Percentiles rank a stretch among this genome's conserved stretches.
Conservation (phyloP, 2,113 vertebrate genomes). For the Indicator indicator region DNA sequence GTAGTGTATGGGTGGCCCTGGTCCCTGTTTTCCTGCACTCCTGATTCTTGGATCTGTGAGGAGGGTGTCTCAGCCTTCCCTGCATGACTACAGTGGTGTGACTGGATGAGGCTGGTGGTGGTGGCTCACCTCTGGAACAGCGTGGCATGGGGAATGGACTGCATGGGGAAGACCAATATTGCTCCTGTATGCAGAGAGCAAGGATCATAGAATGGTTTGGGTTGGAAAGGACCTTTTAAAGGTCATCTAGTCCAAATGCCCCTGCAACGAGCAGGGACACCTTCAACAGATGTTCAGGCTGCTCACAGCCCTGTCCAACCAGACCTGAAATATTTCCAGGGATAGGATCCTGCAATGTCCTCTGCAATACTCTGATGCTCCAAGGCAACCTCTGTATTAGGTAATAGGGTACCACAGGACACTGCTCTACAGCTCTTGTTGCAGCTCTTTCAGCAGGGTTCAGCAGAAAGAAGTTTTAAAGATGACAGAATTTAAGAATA, state of each 20-base stretch:
- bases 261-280: no score
- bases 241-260: no score
- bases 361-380: not conserved
- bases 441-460: not conserved
- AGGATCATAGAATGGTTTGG: not conserved
- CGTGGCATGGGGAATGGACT: accelerated
- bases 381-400: not conserved
- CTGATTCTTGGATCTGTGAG: not conserved
- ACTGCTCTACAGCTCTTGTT: not conserved
- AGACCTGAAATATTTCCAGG: no score
- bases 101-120: not conserved
- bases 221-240: no score
- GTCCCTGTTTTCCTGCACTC: not conserved
- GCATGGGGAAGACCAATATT: not conserved
- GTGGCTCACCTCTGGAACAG: not conserved
- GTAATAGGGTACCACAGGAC: not conserved
- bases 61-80: not conserved
- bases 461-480: constrained; percentile 12
- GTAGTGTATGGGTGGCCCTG: not conserved
- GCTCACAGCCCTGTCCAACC: no score
- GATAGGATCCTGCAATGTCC: not conserved
- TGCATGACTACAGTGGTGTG: not conserved
- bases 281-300: no score
- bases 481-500: constrained; percentile 41
- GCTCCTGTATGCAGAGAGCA: not conserved